phyloP scores from a whole-genome alignment of 1,140 invertebrate species.

The Sarcophaga peregrina region DNA sequence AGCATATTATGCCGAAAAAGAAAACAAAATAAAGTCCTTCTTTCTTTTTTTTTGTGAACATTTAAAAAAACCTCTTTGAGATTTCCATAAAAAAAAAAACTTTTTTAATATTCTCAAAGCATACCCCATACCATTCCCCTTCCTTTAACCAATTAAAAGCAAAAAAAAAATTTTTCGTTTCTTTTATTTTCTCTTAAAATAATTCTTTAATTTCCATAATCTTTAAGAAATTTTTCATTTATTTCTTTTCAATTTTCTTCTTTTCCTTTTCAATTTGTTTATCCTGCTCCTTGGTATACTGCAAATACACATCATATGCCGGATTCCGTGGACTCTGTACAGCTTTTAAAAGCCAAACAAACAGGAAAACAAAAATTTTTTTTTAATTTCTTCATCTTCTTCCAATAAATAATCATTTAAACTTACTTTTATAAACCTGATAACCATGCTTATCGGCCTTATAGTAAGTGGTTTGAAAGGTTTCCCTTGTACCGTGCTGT shows the following conservation, averaged over 20 bases:
- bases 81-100: background rate
- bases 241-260: background rate
- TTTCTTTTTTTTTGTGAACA: background rate
- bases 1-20: background rate
- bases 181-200: no score
- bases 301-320: slow-evolving; percentile 1
- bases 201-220: no score
- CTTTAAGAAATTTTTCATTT: no score
- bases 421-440: slow-evolving; percentile 57
- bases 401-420: background rate
- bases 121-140: no score
- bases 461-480: slow-evolving; percentile 55
- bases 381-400: background rate
- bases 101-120: no score
- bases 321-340: slow-evolving; percentile 12
- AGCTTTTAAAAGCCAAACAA: background rate
- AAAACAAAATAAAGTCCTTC: background rate
- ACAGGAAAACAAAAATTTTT: background rate
- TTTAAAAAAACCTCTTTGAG: background rate
- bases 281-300: background rate
- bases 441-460: slow-evolving; percentile 59
- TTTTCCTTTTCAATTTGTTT: background rate
- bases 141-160: no score
- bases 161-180: no score
- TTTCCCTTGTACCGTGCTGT: slow-evolving; percentile 46